A percentile compares a stretch with the other conserved stretches of the same genome.
Conservation (phyloP, 2,113 vertebrate species). For the Campylomormyrus numenius region DNA sequence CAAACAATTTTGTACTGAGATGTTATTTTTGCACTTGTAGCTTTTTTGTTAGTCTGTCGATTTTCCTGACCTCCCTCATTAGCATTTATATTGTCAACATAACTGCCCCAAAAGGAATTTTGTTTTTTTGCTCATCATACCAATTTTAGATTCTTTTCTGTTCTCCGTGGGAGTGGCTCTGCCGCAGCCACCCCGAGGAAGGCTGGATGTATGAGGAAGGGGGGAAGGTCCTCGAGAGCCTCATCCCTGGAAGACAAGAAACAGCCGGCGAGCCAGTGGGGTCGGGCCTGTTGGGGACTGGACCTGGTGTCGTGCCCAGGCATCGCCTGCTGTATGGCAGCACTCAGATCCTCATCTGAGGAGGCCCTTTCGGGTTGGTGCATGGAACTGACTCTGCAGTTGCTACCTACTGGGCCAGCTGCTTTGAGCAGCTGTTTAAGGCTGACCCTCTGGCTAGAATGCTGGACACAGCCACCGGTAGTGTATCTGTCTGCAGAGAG, state of each 20-base stretch:
- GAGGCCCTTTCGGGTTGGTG: no score
- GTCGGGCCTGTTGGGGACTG: neutral
- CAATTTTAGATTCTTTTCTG: neutral
- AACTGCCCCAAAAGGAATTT: neutral
- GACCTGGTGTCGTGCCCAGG: no score
- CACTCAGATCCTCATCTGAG: neutral
- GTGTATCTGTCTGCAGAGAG: neutral
- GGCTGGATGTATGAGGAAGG: neutral
- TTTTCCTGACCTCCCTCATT: neutral
- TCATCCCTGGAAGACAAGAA: neutral
- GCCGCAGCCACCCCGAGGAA: neutral
- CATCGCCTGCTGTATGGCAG: neutral
- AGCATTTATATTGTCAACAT: neutral
- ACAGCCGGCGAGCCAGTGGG: no score
- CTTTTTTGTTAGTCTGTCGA: neutral
- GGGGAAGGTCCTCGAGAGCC: neutral
- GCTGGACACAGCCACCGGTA: neutral
- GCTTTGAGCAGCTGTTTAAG: neutral
- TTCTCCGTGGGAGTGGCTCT: neutral
- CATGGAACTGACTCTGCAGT: neutral
- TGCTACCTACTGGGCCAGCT: neutral
- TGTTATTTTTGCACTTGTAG: no score
- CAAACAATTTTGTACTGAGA: neutral
- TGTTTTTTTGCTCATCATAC: neutral
- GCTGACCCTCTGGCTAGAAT: neutral